Percentiles rank a stretch among this genome's conserved stretches.
These are phyloP conservation scores for Sternotherus odoratus DNA, from an alignment of 2,797 vertebrate genomes.

Conservation along the genomic window DNA sequence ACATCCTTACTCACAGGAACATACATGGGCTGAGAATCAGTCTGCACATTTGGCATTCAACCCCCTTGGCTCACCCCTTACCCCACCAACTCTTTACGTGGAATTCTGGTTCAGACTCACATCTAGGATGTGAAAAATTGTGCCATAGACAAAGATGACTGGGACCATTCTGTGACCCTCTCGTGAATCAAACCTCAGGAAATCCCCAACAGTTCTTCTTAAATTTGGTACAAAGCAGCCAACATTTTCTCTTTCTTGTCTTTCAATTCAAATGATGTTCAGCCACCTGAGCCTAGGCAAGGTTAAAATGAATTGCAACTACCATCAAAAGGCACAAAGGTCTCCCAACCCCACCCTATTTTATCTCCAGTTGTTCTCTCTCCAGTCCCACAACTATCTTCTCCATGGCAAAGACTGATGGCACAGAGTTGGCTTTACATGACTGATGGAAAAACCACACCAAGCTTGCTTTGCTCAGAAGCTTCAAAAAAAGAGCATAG, in stretches of 20 bases:
- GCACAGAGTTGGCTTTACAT: neutral
- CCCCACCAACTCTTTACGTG: accelerated
- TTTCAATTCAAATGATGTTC: neutral
- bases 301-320: neutral
- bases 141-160: neutral
- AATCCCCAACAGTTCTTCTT: neutral
- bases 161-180: neutral
- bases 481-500: neutral
- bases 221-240: neutral
- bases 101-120: neutral
- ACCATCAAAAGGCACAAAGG: neutral
- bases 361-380: no score
- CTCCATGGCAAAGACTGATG: neutral
- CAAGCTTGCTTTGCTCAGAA: neutral
- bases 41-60: neutral
- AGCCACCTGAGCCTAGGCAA: neutral
- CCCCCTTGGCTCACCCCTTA: accelerated
- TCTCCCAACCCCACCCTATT: neutral
- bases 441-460: neutral
- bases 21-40: neutral
- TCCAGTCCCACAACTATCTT: neutral
- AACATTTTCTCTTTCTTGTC: neutral
- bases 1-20: accelerated
- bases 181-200: neutral
- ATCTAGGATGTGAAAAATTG: accelerated